Evolutionary conservation across 1,140 invertebrate species (phyloP), one percentile per base, ranked within the genome.

Genomic region (Cotesia vestalis): DNA sequence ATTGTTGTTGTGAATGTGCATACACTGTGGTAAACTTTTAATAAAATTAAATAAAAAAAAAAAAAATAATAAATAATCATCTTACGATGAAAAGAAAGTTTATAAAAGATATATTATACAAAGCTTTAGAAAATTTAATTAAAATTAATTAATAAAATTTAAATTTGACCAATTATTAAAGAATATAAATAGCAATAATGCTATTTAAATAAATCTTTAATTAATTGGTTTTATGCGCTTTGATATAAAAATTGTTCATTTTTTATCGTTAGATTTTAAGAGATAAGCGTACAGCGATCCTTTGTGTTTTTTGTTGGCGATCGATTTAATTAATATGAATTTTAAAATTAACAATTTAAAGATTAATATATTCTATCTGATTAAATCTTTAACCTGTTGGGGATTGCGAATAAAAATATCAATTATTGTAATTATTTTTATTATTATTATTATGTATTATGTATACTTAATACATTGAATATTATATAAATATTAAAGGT

Each of bases 401-500:
- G 73, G 76, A 79, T 80, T 83, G 77, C 79, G 77, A 83, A 69
- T 12, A 83, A 81, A 81, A 84, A 84, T 83, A 85, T 84, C 80
- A 79, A 27, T 81, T 79, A 85, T 79, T 86, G 80, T 85, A 83
- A 85, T 82, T 84, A 85, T 67, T 79, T 67, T 79, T 46, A 46
- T 46, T 46, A 46, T 46, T 9, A 46, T 46, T 9, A 46, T 9
- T 46, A 46, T 46, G 5, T 46, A 46, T 40, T 77, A 40, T 46
- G 5, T 46, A 46, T 46, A 46, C 40, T 46, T 46, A 46, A 46
- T 46, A 46, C 40, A 46, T 46, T 9, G 11, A 46, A 46, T 46
- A 75, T 75, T 83, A 80, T 60, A 79, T 77, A 80, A 80, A 80
- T 79, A 78, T 76, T 78, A 80, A 76, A 78, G 78, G 71, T 36